Conservation (phyloP, 1,140 invertebrate species). For the Dendrolimus punctatus region DNA sequence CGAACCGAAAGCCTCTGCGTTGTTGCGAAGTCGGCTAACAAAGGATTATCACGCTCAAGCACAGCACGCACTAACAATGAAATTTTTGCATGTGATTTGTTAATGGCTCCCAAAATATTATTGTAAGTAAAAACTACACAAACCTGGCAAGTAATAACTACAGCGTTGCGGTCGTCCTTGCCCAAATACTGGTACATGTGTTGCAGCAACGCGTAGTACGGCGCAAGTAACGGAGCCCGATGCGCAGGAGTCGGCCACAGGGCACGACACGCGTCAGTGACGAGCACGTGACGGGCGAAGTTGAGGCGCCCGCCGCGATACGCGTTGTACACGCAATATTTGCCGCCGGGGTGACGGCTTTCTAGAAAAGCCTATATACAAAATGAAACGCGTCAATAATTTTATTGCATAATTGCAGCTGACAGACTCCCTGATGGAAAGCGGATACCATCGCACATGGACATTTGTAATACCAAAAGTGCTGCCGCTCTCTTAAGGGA, state of each 20-base stretch:
- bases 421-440: too few species aligned
- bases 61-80: neutral
- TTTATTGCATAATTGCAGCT: too few species aligned
- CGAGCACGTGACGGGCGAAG: conserved; percentile 65
- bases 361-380: conserved; percentile 75
- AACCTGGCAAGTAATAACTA: conserved; percentile 90
- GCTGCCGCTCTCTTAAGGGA: too few species aligned
- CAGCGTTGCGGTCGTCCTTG: conserved; percentile 85
- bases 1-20: too few species aligned
- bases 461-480: too few species aligned
- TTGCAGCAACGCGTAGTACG: conserved; percentile 86
- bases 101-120: too few species aligned
- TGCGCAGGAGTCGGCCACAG: conserved; percentile 53
- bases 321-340: conserved; percentile 74
- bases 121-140: conserved; percentile 26
- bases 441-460: too few species aligned
- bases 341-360: conserved; percentile 80
- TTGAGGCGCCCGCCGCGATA: conserved; percentile 73
- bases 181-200: conserved; percentile 91
- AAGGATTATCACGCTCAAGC: neutral
- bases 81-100: too few species aligned
- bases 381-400: too few species aligned
- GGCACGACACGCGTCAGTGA: conserved; percentile 71
- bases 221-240: conserved; percentile 82
- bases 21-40: too few species aligned